Evolutionary conservation across 2,113 vertebrate species (phyloP), one percentile per base, ranked within the genome.

Genomic region (Seriola aureovittata): DNA sequence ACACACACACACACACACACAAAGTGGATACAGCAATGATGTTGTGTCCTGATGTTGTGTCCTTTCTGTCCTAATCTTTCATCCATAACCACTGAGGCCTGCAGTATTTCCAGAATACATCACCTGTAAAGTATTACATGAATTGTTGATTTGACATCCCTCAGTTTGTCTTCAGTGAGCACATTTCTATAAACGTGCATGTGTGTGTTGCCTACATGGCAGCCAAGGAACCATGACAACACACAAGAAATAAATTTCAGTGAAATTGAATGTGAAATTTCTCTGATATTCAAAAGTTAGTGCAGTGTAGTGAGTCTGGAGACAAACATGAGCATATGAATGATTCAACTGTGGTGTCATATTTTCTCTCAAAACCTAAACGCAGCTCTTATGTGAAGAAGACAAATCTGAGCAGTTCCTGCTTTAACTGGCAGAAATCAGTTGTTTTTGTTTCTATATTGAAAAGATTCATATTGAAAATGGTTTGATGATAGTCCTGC

Each of bases 111-210:
- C 34, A 78, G 62, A 71, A 81, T 36, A 65, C 19, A 72, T 78
- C 29, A 69, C 7, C 67, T 34, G 29, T 86, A 71, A 88, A 32
- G 32, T 38, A 86, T 85, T 80, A 66, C 40, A 75, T 21, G 36
- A 83, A 82, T 60, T 72, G 66, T 74, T 84, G 70, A 89, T 83
- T 12, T 84, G 88, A 90, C 87, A 65, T 46, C 44, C 19, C 8
- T 81, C 57, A 25, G 32, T 67, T 48, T 13, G n/a, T 79, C 60
- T 78, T 50, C 14, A 57, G 17, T 44, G 44, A 46, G 36, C 29
- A 60, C 63, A 48, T 36, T 6, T 80, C 54, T 32, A 36, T 36
- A 58, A 52, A 32, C 21, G 23, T 63, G 62, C 23, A n/a, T 75
- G 40, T 67, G 54, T 12, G 17, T 48, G 21, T 62, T 62, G 38